Evolutionary conservation across 2,113 vertebrate genomes (phyloP).

Genomic region (Benitochromis conjunctus): DNA sequence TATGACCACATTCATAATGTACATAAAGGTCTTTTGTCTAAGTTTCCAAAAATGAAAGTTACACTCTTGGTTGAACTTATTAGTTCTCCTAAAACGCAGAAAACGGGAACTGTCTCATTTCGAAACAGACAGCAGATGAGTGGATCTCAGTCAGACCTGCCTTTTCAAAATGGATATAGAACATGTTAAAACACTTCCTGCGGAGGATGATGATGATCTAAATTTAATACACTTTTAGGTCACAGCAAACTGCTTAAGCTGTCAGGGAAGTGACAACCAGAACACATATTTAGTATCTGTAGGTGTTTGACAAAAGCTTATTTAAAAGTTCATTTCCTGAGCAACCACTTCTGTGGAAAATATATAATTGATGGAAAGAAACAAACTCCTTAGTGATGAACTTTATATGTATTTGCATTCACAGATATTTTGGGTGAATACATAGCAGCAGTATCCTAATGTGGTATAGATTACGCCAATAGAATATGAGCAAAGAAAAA

Average conservation of each 20-base stretch:
- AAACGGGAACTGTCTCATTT: background rate
- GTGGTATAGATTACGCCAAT: background rate
- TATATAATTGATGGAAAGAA: background rate
- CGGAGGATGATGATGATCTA: conserved; percentile 5
- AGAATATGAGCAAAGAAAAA: background rate
- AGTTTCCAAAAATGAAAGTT: background rate
- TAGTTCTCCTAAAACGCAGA: background rate
- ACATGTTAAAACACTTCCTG: conserved; percentile 7
- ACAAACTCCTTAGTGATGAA: background rate
- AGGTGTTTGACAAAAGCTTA: background rate
- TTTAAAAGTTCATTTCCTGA: background rate
- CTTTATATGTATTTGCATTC: background rate
- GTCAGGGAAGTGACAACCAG: background rate
- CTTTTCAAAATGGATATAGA: background rate
- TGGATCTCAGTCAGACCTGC: background rate
- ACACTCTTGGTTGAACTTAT: background rate
- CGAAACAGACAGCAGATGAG: background rate
- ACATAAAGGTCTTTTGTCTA: background rate
- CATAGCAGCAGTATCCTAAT: background rate
- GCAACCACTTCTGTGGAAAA: background rate
- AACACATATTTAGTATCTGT: background rate
- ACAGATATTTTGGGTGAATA: background rate
- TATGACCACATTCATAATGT: background rate
- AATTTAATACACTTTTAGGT: conserved; percentile 35
- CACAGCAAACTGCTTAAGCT: conserved; percentile 25